A percentile compares a stretch with the other conserved stretches of the same genome.
Conservation (phyloP, 1,140 invertebrate genomes). For the Ooceraea biroi region DNA sequence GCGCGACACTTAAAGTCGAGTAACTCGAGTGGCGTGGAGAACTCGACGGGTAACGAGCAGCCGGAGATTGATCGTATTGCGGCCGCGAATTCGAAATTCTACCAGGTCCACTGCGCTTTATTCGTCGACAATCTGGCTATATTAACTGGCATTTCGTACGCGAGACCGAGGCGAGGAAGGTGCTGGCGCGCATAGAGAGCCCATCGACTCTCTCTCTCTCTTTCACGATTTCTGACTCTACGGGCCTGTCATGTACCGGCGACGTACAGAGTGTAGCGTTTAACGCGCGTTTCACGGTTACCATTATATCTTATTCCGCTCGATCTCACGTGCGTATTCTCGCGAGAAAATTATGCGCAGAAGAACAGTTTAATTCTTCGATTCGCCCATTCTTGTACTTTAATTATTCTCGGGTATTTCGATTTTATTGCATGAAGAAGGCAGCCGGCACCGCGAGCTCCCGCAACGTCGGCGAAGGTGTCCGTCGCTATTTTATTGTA, state of each 20-base stretch:
- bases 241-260: constrained; percentile 3
- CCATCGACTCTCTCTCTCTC: background rate
- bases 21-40: constrained; percentile 64
- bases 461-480: no score
- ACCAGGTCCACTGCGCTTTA: constrained; percentile 47
- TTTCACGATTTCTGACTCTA: constrained; percentile 11
- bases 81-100: constrained; percentile 67
- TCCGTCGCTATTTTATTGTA: background rate
- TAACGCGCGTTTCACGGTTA: constrained; percentile 31
- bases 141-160: constrained; percentile 52
- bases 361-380: background rate
- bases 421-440: no score
- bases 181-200: constrained; percentile 1
- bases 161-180: constrained; percentile 32
- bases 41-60: constrained; percentile 72
- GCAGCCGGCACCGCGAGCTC: no score
- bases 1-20: constrained; percentile 65
- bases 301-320: constrained; percentile 17
- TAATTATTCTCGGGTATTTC: background rate
- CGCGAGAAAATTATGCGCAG: background rate
- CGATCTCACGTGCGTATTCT: no score
- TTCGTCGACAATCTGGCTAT: constrained; percentile 54
- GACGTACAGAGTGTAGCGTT: background rate
- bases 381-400: background rate
- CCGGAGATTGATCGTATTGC: constrained; percentile 72